Evolutionary conservation across 1,140 invertebrate genomes (phyloP).

Genomic region (Rhagoletis pomonella): DNA sequence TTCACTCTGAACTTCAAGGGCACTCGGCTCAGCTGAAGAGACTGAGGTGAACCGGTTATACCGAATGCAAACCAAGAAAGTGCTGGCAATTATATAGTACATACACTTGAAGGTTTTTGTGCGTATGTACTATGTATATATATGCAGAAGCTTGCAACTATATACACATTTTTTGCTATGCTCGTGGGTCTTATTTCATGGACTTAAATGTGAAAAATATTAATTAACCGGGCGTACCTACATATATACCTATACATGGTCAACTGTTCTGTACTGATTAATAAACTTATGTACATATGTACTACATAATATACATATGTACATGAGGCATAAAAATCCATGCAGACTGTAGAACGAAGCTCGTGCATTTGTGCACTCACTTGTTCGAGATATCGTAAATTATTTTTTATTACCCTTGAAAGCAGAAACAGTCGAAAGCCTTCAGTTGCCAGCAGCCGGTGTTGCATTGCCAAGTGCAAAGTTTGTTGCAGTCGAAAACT

Average conservation of each 20-base stretch:
- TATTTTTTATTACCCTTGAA: constrained; percentile 48
- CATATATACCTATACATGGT: not conserved
- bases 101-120: too few species aligned
- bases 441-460: not conserved
- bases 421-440: not conserved
- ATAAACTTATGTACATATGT: not conserved
- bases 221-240: constrained; percentile 23
- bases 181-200: not conserved
- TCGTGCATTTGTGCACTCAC: not conserved
- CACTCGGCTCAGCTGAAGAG: not conserved
- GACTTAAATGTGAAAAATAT: constrained; percentile 27
- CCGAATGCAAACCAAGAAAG: not conserved
- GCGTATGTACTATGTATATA: not conserved
- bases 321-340: not conserved
- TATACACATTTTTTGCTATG: not conserved
- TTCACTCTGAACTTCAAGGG: constrained; percentile 27
- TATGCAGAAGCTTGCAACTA: not conserved
- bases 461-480: constrained; percentile 26
- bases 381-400: constrained; percentile 39
- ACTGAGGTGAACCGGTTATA: not conserved
- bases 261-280: not conserved
- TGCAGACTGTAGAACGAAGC: too few species aligned
- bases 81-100: too few species aligned
- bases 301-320: not conserved
- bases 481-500: constrained; percentile 1